Evolutionary conservation across 2,888 invertebrate species (phyloP), one percentile per base, ranked within the genome.

Genomic region (Cheiracanthium punctorium): DNA sequence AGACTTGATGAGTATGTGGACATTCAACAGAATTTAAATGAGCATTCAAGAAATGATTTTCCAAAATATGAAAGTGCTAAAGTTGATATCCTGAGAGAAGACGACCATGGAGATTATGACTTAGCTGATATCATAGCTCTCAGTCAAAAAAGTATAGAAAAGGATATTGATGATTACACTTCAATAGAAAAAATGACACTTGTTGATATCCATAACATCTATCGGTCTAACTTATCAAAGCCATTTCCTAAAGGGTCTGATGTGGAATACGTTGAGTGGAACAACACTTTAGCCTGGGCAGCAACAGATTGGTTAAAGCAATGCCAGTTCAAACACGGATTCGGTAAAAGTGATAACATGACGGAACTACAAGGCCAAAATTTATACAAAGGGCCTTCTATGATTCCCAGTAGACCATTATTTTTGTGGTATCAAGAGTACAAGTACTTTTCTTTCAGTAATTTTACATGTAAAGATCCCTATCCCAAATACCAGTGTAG

Each of bases 51-150:
- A 37, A 37, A 37, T 37, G 7, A 4, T 37, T 37, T 37, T 37
- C 7, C 4, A 37, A 37, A 37, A 4, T 4, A 37, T 37, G 37
- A 37, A 37, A 37, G 37, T 37, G 4, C 4, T 37, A 37, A 37
- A 37, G 10, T 37, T 37, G 37, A 37, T 37, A 7, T 37, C 10
- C 10, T 37, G 10, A 37, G 10, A 37, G 65, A 32, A 28, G 80
- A 80, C 28, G 73, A 80, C 20, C 32, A 80, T 12, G 80, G 48
- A 20, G 80, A 80, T 10, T 67, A 48, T n/a, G 80, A 80, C 17
- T 30, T 80, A 28, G 17, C 64, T 1, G 67, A 73, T 32, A 80
- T 80, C 1, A 80, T 80, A 10, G 7, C 20, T 0, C 41, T 41
- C 1, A 28, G 72, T 5, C 30, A 32, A 33, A 29, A 24, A 2